Percentiles rank a stretch among this genome's conserved stretches.
These are phyloP conservation scores for Tylochromis polylepis DNA, from an alignment of 2,113 vertebrate species.

Conservation along the genomic window DNA sequence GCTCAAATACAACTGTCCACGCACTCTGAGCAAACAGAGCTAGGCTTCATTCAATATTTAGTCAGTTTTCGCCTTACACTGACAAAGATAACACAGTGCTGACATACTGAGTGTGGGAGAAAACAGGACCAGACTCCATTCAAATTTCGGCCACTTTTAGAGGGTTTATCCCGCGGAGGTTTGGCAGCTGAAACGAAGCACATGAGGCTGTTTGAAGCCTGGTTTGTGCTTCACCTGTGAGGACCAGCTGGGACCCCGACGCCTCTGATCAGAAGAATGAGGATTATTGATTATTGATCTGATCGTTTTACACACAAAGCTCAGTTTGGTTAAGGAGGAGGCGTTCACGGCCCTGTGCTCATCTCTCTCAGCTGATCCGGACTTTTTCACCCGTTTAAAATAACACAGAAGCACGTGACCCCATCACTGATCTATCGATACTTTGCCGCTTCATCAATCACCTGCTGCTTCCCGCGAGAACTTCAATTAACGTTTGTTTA, in stretches of 20 bases:
- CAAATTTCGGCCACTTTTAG: background rate
- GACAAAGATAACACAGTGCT: background rate
- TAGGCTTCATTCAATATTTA: background rate
- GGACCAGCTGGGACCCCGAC: background rate
- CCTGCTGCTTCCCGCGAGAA: background rate
- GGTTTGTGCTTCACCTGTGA: background rate
- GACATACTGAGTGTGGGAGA: background rate
- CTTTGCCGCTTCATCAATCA: background rate
- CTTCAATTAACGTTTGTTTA: background rate
- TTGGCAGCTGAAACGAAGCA: background rate
- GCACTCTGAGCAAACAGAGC: background rate
- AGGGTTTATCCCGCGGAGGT: background rate
- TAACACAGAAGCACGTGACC: background rate
- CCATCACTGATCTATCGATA: background rate
- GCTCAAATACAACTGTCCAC: background rate
- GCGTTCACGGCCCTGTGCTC: background rate
- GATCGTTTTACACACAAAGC: background rate
- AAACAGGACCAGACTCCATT: background rate
- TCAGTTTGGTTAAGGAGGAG: background rate
- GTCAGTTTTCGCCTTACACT: fast-evolving
- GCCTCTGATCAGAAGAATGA: no score
- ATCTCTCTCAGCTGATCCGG: background rate
- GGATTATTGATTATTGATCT: background rate
- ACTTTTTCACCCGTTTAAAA: background rate
- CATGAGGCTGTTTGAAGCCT: background rate